phyloP scores from a whole-genome alignment of 2,113 vertebrate genomes.

The Caranx melampygus region DNA sequence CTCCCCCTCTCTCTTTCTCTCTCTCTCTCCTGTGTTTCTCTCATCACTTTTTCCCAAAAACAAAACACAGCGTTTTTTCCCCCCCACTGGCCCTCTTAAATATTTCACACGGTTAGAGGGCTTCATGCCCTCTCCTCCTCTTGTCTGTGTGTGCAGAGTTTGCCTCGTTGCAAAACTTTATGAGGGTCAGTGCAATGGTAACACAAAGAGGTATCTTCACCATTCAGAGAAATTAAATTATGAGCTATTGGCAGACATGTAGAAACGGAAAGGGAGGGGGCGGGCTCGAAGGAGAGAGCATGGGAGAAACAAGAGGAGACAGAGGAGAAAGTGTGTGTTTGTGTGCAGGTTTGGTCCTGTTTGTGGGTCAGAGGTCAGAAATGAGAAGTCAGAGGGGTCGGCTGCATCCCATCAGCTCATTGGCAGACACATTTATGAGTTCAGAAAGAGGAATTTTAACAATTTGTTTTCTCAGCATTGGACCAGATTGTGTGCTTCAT shows the following conservation, averaged over 20 bases:
- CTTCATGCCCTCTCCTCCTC: constrained; percentile 29
- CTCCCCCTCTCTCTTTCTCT: constrained; percentile 19
- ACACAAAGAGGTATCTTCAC: constrained; percentile 57
- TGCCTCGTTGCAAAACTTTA: constrained; percentile 34
- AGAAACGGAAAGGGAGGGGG: constrained; percentile 5
- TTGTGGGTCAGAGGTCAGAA: constrained; percentile 44
- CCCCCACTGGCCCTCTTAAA: constrained; percentile 56
- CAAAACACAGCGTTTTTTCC: constrained; percentile 28
- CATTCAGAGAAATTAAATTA: constrained; percentile 57
- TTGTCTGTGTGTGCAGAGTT: constrained; percentile 18
- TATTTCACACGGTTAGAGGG: constrained; percentile 68
- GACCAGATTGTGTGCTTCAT: constrained; percentile 17
- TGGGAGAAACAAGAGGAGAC: constrained; percentile 16
- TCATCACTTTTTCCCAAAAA: constrained; percentile 52
- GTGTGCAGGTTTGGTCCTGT: constrained; percentile 52
- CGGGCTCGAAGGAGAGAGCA: not conserved
- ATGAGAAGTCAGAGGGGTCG: constrained; percentile 28
- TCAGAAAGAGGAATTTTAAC: constrained; percentile 48
- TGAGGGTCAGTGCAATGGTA: constrained; percentile 8
- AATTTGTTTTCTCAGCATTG: constrained; percentile 40
- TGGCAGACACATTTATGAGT: constrained; percentile 47
- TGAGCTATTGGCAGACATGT: constrained; percentile 33
- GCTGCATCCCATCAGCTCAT: constrained; percentile 40
- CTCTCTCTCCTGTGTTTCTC: constrained; percentile 22
- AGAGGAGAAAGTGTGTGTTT: constrained; percentile 7